Percentiles rank a stretch among this genome's conserved stretches.
Conservation (phyloP, 2,797 vertebrate species). For the Coccyzus lansbergi region DNA sequence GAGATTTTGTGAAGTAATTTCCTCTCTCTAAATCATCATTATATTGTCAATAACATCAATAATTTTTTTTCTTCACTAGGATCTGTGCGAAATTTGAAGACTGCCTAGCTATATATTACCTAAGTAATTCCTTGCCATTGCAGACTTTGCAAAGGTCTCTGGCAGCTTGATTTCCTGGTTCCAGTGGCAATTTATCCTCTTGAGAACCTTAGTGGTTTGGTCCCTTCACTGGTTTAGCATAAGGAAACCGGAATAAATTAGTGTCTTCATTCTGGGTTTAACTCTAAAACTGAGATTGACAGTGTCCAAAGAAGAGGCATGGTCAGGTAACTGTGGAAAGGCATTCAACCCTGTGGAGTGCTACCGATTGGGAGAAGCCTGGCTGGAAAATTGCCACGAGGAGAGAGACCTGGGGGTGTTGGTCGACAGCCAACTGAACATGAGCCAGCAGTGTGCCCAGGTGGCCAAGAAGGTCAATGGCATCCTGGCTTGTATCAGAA, state of each 20-base stretch:
- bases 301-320: neutral
- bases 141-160: neutral
- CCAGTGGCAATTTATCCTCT: neutral
- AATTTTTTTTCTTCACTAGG: neutral
- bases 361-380: too few relatives aligned
- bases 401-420: too few relatives aligned
- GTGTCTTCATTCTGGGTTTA: neutral
- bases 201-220: neutral
- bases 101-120: neutral
- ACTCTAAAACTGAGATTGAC: neutral
- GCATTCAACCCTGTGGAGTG: too few relatives aligned
- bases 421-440: too few relatives aligned
- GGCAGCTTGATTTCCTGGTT: neutral
- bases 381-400: too few relatives aligned
- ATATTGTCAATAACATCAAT: neutral
- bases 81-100: neutral
- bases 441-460: too few relatives aligned
- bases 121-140: neutral
- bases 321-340: neutral
- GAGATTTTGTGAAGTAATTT: neutral
- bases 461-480: too few relatives aligned
- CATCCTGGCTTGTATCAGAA: too few relatives aligned
- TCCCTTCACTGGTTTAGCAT: neutral
- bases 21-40: neutral
- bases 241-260: neutral